phyloP scores from a whole-genome alignment of 2,888 invertebrate genomes.

The Zaprionus lineosus region DNA sequence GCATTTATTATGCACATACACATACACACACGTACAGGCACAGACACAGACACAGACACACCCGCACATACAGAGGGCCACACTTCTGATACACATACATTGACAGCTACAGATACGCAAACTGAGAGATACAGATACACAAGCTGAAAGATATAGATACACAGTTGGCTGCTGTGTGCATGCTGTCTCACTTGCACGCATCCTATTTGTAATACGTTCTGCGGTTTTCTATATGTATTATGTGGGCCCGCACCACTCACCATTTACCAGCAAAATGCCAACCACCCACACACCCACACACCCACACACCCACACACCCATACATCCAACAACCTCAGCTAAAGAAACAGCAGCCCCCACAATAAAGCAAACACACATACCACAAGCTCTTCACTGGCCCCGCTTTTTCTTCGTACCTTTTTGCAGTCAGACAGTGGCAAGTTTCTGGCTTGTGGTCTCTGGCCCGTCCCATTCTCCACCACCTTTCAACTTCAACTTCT shows the following conservation, averaged over 20 bases:
- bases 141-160: slow-evolving; percentile 53
- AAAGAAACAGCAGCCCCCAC: slow-evolving; percentile 3
- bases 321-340: background rate
- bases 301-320: background rate
- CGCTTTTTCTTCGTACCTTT: too few relatives aligned
- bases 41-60: slow-evolving; percentile 25
- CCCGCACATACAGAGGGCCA: slow-evolving; percentile 23
- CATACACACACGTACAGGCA: slow-evolving; percentile 31
- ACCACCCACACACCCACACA: background rate
- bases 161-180: slow-evolving; percentile 43
- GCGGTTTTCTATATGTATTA: slow-evolving; percentile 45
- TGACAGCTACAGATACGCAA: slow-evolving; percentile 43
- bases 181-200: slow-evolving; percentile 34
- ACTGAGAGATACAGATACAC: slow-evolving; percentile 55
- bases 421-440: slow-evolving; percentile 69
- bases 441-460: slow-evolving; percentile 63
- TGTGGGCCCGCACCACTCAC: slow-evolving; percentile 18
- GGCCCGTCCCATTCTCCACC: slow-evolving; percentile 25
- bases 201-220: slow-evolving; percentile 33
- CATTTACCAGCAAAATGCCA: slow-evolving; percentile 9
- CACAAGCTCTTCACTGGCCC: too few relatives aligned
- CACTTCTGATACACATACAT: too few relatives aligned
- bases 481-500: too few relatives aligned
- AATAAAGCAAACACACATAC: too few relatives aligned
- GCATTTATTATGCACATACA: slow-evolving; percentile 75